Evolutionary conservation across 2,888 invertebrate genomes (phyloP), one percentile per base, ranked within the genome.

Genomic region (Drosophila kuntzei): DNA sequence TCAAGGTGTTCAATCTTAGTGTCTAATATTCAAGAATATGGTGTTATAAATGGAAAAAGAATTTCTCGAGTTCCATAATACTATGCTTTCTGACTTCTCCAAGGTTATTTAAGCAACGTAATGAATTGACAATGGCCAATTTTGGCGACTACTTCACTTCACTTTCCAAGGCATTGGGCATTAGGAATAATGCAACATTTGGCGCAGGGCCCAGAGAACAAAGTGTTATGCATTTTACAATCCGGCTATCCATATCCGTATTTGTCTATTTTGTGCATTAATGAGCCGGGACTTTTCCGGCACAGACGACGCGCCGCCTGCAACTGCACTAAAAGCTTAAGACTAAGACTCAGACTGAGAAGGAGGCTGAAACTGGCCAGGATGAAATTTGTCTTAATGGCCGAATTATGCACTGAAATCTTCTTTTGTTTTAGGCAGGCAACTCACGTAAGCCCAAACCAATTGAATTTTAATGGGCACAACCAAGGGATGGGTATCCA

Each of bases 401-500:
- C 69, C 71, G 32, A 71, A 83, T 84, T 83, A 83, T 83, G 81
- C 81, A 80, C 49, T 27, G 25, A 51, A 60, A 66, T 49, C 5
- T 32, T 34, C 47, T 54, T 59, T 80, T 80, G 89, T 89, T 65
- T 87, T 36, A 53, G 34, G 64, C 61, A 80, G 70, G 67, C 87
- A 44, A 41, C 76, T 72, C 89, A 82, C 81, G 89, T 86, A 72
- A 36, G 43, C 65, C 36, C 71, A 84, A 80, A 80, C 85, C 83
- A 89, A 84, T 89, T 84, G 83, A 84, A 89, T 89, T 84, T 89
- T 78, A 87, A 84, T 89, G 79, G 74, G 60, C 37, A 41, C 43
- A 53, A 49, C 29, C 29, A 7, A 4, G 14, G 25, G 12, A n/a
- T 47, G 47, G 18, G 29, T 14, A 25, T 29, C 9, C 7, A 1